phyloP scores from a whole-genome alignment of 2,888 invertebrate genomes.

The Trissonchulus latispiculum region DNA sequence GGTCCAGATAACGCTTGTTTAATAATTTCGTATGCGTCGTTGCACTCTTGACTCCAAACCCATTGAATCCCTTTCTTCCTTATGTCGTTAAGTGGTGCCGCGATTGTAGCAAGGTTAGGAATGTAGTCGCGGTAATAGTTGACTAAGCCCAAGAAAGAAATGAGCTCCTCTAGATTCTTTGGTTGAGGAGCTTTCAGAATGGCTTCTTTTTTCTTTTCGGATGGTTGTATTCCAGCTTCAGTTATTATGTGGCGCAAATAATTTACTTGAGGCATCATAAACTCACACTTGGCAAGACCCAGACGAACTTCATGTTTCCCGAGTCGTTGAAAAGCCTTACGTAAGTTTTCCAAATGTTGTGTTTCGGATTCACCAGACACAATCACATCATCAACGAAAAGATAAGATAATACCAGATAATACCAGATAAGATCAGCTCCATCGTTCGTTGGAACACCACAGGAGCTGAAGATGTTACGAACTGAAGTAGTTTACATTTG shows the following conservation, averaged over 20 bases:
- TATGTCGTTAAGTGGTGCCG: slow-evolving; percentile 6
- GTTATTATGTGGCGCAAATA: slow-evolving; percentile 12
- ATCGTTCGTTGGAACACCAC: neutral
- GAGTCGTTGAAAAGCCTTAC: neutral
- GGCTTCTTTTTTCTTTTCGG: neutral
- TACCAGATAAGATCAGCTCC: neutral
- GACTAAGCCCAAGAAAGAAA: slow-evolving; percentile 11
- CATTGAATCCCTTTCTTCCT: neutral
- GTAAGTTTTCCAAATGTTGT: slow-evolving; percentile 2
- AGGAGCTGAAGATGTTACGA: neutral
- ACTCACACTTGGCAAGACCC: neutral
- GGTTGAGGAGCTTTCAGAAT: slow-evolving; percentile 9
- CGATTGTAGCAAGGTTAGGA: neutral
- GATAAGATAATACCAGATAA: too few relatives aligned
- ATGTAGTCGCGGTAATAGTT: slow-evolving; percentile 16
- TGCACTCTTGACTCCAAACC: slow-evolving; percentile 11
- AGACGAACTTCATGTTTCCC: neutral
- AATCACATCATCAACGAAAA: neutral
- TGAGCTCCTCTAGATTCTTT: neutral
- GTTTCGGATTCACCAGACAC: neutral
- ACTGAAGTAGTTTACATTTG: neutral
- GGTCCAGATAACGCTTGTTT: neutral
- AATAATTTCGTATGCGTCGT: slow-evolving; percentile 15
- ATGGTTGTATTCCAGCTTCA: slow-evolving; percentile 4
- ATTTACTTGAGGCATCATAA: neutral